Conservation (phyloP, 1,140 invertebrate genomes). For the Rhynchophorus ferrugineus region DNA sequence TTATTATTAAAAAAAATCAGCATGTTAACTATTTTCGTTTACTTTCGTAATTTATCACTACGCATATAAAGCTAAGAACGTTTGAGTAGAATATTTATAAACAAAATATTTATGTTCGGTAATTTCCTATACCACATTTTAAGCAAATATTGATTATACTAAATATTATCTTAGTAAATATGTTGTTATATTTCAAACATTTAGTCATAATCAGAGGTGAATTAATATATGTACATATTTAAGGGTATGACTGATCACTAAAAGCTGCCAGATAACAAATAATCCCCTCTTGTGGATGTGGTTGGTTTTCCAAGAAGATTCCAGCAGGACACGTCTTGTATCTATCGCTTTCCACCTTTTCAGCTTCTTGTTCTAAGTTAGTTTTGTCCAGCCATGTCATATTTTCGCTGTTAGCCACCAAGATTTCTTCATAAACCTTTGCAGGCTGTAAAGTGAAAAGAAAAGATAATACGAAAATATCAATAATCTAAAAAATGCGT, state of each 20-base stretch:
- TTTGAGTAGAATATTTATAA: no score
- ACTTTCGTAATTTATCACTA: no score
- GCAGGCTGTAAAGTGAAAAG: constrained; percentile 14
- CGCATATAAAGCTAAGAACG: no score
- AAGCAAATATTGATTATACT: no score
- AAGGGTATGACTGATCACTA: constrained; percentile 25
- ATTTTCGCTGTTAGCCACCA: constrained; percentile 25
- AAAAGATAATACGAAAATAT: neutral
- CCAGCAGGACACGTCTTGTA: constrained; percentile 18
- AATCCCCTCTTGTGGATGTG: constrained; percentile 26
- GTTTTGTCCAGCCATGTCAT: constrained; percentile 18
- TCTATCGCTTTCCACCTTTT: constrained; percentile 1
- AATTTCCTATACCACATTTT: no score
- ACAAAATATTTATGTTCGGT: no score
- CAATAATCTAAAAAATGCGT: constrained; percentile 6
- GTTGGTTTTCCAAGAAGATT: constrained; percentile 25
- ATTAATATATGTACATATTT: no score
- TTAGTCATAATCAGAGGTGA: no score
- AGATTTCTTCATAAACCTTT: constrained; percentile 28
- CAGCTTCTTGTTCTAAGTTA: neutral
- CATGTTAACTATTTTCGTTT: no score
- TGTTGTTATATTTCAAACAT: no score
- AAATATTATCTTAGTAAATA: no score
- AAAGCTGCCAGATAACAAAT: constrained; percentile 31
- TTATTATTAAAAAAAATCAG: no score